Evolutionary conservation across 2,113 vertebrate species (phyloP).

Genomic region (Paraplagusia blochii): DNA sequence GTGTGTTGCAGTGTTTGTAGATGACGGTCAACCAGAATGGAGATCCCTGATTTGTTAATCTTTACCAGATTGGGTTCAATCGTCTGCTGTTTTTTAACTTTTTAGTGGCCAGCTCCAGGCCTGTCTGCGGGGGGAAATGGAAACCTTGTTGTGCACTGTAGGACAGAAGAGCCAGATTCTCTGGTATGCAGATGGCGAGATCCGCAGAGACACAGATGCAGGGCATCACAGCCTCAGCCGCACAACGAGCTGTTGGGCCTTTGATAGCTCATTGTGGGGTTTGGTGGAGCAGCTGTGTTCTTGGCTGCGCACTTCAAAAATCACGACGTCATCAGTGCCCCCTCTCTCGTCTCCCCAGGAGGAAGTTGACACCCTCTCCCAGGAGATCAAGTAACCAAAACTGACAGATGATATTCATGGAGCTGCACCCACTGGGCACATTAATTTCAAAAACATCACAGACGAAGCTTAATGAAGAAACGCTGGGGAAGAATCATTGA

Average conservation of each 20-base stretch:
- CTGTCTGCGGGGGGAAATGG: constrained; percentile 22
- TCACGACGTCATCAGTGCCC: constrained; percentile 33
- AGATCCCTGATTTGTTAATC: constrained; percentile 12
- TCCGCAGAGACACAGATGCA: constrained; percentile 20
- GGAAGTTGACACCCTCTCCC: constrained; percentile 48
- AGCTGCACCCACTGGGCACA: constrained; percentile 12
- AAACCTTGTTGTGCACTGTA: constrained; percentile 29
- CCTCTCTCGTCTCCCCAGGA: constrained; percentile 11
- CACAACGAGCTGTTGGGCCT: constrained; percentile 23
- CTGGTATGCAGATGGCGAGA: constrained; percentile 43
- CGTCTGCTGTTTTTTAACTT: constrained; percentile 1
- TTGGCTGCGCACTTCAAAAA: constrained; percentile 43
- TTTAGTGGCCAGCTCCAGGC: constrained; percentile 6
- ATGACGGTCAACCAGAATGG: no score
- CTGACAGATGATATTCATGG: constrained; percentile 40
- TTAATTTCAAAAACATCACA: constrained; percentile 11
- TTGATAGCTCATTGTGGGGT: constrained; percentile 18
- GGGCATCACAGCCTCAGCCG: constrained; percentile 13
- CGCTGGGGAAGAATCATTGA: neutral
- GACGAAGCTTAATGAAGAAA: constrained; percentile 12
- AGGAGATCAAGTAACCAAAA: constrained; percentile 36
- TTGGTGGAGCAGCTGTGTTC: constrained; percentile 46
- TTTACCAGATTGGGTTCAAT: constrained; percentile 6
- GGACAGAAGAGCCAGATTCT: constrained; percentile 33
- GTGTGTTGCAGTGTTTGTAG: no score